Evolutionary conservation across 2,888 invertebrate species (phyloP).

Genomic region (Gastracanthus pulcherrimus): DNA sequence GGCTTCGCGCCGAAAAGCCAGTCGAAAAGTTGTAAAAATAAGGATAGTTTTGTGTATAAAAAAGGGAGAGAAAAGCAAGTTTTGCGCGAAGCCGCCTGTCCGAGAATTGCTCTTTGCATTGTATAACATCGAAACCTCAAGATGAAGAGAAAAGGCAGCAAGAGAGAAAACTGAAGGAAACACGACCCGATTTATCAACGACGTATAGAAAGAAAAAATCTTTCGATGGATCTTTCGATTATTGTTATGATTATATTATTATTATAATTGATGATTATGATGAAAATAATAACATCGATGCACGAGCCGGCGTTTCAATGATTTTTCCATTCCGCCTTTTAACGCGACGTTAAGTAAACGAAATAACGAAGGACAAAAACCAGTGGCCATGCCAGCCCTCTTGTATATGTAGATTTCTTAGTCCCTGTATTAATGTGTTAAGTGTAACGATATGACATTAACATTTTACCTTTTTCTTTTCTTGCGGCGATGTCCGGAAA

Average conservation of each 20-base stretch:
- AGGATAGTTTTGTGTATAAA: constrained; percentile 43
- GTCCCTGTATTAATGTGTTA: constrained; percentile 63
- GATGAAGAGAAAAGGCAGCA: constrained; percentile 1
- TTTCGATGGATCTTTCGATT: constrained; percentile 18
- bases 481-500: not conserved
- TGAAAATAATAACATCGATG: constrained; percentile 58
- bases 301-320: constrained; percentile 42
- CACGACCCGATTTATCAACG: constrained; percentile 33
- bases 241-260: constrained; percentile 33
- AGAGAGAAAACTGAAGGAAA: constrained; percentile 7
- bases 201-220: constrained; percentile 4
- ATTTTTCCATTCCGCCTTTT: constrained; percentile 43
- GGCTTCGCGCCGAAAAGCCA: constrained; percentile 15
- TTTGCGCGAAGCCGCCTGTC: constrained; percentile 34
- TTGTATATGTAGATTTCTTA: constrained; percentile 58
- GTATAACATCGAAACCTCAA: not conserved
- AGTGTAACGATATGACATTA: constrained; percentile 62
- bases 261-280: constrained; percentile 45
- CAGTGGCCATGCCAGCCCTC: constrained; percentile 50
- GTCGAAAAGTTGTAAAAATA: constrained; percentile 44
- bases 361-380: not conserved
- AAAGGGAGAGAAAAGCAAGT: not conserved
- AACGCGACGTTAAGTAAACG: not conserved
- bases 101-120: constrained; percentile 3
- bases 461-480: constrained; percentile 34